phyloP scores from a whole-genome alignment of 2,113 vertebrate genomes.

The Pseudonaja textilis region DNA sequence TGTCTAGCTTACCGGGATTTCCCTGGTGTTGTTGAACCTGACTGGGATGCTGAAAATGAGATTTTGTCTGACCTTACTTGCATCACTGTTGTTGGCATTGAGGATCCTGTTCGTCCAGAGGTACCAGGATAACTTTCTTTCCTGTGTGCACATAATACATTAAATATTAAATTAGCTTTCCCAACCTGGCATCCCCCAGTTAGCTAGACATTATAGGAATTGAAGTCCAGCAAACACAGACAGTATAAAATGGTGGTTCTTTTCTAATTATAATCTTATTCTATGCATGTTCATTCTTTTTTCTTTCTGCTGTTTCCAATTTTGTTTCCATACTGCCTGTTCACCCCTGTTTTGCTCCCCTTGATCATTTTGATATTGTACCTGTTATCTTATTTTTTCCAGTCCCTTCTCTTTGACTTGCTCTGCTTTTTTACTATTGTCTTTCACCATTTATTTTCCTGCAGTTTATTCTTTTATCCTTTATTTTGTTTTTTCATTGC shows the following conservation, averaged over 20 bases:
- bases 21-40: slow-evolving; percentile 70
- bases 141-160: neutral
- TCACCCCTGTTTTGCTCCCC: neutral
- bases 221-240: neutral
- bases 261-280: neutral
- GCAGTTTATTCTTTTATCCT: neutral
- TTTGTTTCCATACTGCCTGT: neutral
- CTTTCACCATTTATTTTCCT: neutral
- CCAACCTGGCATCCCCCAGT: neutral
- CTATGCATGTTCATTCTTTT: neutral
- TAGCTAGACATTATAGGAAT: neutral
- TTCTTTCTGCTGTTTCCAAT: neutral
- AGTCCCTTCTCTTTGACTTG: neutral
- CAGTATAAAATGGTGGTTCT: neutral
- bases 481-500: neutral
- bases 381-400: neutral
- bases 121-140: slow-evolving; percentile 57
- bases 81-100: slow-evolving; percentile 90
- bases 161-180: neutral
- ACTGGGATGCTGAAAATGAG: slow-evolving; percentile 88
- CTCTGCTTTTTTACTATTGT: neutral
- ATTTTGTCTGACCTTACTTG: slow-evolving; percentile 89
- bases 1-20: slow-evolving; percentile 93
- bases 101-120: slow-evolving; percentile 94
- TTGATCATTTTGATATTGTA: neutral